Percentiles rank a stretch among this genome's conserved stretches.
Evolutionary conservation across 53 echinoderm and acorn worm genomes (phyloP).

Genomic region (Pentamera pediparva): DNA sequence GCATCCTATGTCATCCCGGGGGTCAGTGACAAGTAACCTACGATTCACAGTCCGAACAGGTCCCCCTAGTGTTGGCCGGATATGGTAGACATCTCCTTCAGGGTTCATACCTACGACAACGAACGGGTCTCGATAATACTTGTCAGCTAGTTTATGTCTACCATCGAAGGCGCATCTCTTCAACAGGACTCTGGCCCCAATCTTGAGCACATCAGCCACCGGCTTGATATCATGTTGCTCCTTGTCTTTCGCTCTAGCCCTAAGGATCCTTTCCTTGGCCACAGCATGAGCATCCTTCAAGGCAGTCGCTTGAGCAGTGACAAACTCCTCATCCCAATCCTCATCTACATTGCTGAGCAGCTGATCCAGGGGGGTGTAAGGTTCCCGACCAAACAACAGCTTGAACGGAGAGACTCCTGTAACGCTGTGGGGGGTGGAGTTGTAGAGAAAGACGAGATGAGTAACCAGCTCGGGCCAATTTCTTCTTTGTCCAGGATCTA

Average conservation of each 20-base stretch:
- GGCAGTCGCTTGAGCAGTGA: slow-evolving; percentile 15
- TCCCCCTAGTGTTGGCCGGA: too few species aligned
- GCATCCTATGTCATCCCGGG: too few species aligned
- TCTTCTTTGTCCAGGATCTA: not conserved
- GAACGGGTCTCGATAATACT: slow-evolving; percentile 10
- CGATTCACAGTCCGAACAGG: too few species aligned
- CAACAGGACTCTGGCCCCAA: slow-evolving; percentile 35
- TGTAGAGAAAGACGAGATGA: slow-evolving; percentile 34
- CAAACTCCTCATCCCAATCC: slow-evolving; percentile 35
- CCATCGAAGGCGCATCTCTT: slow-evolving; percentile 23
- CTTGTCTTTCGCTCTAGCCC: not conserved
- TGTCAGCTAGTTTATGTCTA: slow-evolving; percentile 24
- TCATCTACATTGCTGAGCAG: slow-evolving; percentile 10
- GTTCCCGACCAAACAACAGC: slow-evolving; percentile 38
- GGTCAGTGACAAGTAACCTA: too few species aligned
- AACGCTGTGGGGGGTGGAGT: slow-evolving; percentile 18
- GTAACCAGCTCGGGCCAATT: slow-evolving; percentile 33
- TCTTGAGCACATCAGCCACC: not conserved
- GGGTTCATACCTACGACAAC: too few species aligned
- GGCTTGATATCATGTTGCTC: not conserved
- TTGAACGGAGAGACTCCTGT: slow-evolving; percentile 42
- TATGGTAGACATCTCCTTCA: too few species aligned
- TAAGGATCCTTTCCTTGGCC: not conserved
- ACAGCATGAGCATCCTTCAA: not conserved
- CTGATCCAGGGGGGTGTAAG: slow-evolving; percentile 39